Percentiles rank a stretch among this genome's conserved stretches.
These are phyloP conservation scores for Helicoverpa zea DNA, from an alignment of 1,140 invertebrate genomes.

Conservation along the genomic window DNA sequence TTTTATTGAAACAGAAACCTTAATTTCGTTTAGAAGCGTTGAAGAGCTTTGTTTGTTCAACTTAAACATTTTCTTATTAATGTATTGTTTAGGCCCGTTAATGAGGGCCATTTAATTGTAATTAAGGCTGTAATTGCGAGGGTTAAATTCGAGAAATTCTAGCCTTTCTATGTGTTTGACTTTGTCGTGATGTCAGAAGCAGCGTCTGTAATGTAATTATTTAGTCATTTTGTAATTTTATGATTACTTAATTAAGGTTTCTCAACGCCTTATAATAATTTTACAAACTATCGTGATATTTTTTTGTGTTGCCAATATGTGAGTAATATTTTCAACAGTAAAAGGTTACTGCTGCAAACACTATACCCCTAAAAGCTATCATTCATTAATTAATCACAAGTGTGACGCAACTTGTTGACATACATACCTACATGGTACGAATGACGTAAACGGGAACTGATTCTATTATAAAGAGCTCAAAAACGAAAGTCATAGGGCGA, in stretches of 20 bases:
- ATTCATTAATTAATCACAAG: no score
- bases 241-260: no score
- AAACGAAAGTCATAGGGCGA: conserved; percentile 12
- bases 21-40: conserved; percentile 51
- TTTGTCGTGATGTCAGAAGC: not conserved
- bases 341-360: no score
- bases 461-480: not conserved
- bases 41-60: conserved; percentile 44
- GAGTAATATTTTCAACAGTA: no score
- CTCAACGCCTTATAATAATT: no score
- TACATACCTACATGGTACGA: no score
- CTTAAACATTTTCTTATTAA: conserved; percentile 51
- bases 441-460: no score
- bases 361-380: no score
- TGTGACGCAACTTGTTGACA: no score
- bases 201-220: not conserved
- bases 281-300: no score
- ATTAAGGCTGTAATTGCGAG: conserved; percentile 33
- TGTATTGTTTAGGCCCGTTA: conserved; percentile 44
- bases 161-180: conserved; percentile 17
- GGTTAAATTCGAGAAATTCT: not conserved
- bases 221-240: not conserved
- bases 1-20: conserved; percentile 53
- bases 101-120: conserved; percentile 46
- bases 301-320: no score